Evolutionary conservation across 2,113 vertebrate genomes (phyloP), one percentile per base, ranked within the genome.

Genomic region (Nesogale talazaci): DNA sequence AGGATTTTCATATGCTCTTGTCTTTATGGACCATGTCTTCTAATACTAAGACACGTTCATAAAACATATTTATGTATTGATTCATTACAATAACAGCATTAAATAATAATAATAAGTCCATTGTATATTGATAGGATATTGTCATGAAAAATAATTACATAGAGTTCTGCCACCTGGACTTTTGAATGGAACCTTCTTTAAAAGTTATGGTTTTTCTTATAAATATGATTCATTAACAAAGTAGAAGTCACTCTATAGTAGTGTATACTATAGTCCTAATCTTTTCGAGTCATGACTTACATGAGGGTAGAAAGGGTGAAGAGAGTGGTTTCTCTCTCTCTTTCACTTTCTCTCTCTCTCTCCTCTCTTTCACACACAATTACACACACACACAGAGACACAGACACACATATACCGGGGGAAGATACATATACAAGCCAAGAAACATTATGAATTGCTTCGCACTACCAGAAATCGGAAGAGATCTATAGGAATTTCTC

Each of bases 101-200:
- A 88, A 19, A 20, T 42, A 52, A 38, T 6, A 57, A 57, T 57
- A 57, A 11, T 57, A 57, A 57, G 16, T 57, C 9, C 56, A 57
- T 57, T 61, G 17, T 12, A 92, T 19, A 2, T 85, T 15, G 77
- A 76, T 2, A 61, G 3, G 5, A 79, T 59, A 79, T 23, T 85
- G 84, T 61, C 69, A 82, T 67, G 56, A 52, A 86, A 92, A 90
- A 72, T 83, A 82, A 4, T 59, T 74, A 42, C n/a, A 34, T 70
- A 15, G 15, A 34, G 67, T 34, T 17, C 4, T 70, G 23, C n/a
- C n/a, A 5, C n/a, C 17, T 34, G 11, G 17, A 34, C 15, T 6
- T 34, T 5, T 34, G 15, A 34, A 34, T 70, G n/a, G n/a, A 16
- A 70, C 4, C 67, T 70, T 70, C 3, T 69, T 70, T 22, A 16